phyloP scores from a whole-genome alignment of 2,113 vertebrate species.

The Hippocampus barbouri region DNA sequence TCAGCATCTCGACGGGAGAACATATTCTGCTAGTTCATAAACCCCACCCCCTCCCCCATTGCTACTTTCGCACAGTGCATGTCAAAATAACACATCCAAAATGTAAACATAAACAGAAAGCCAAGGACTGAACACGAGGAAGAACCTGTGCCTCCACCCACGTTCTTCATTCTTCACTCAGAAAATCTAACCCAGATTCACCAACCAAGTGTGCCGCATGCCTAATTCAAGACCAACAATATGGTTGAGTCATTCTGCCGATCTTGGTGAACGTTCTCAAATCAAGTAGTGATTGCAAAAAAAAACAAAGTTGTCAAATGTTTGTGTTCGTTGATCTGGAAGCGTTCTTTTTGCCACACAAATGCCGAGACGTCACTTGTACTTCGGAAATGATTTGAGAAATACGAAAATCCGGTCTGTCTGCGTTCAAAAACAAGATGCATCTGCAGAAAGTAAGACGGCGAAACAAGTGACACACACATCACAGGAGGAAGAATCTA shows the following conservation, averaged over 20 bases:
- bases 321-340: too few species aligned
- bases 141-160: slow-evolving; percentile 37
- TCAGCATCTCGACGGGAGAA: slow-evolving; percentile 30
- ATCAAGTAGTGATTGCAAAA: background rate
- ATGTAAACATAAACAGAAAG: slow-evolving; percentile 46
- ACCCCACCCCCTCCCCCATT: slow-evolving; percentile 32
- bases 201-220: slow-evolving; percentile 22
- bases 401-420: background rate
- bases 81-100: slow-evolving; percentile 19
- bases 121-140: slow-evolving; percentile 43
- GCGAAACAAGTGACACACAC: background rate
- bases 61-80: slow-evolving; percentile 23
- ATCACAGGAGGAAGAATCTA: slow-evolving; percentile 26
- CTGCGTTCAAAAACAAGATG: background rate
- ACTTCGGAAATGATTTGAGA: background rate
- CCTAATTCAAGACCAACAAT: slow-evolving; percentile 21
- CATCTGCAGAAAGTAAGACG: background rate
- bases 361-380: background rate
- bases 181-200: slow-evolving; percentile 56
- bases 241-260: slow-evolving; percentile 7
- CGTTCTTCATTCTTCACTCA: slow-evolving; percentile 25
- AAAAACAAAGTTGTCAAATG: too few species aligned
- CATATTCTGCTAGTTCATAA: slow-evolving; percentile 33
- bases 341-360: background rate
- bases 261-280: background rate